Percentiles rank a stretch among this genome's conserved stretches.
phyloP scores from a whole-genome alignment of 2,888 invertebrate genomes.

The Lissocephala sabroskyi region DNA sequence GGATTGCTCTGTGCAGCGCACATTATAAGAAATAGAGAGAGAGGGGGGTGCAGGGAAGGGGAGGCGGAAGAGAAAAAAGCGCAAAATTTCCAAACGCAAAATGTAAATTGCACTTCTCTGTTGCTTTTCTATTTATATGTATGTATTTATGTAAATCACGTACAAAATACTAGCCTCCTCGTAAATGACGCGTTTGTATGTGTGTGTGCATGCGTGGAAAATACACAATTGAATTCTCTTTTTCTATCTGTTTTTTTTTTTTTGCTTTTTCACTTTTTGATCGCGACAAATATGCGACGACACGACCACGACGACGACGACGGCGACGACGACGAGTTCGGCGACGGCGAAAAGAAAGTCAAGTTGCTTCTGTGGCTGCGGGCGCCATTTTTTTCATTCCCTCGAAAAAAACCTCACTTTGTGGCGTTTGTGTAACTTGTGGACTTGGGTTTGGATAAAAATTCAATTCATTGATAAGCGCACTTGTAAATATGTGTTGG shows the following conservation, averaged over 20 bases:
- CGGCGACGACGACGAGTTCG: constrained; percentile 46
- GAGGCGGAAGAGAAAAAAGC: constrained; percentile 65
- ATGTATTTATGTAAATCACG: constrained; percentile 61
- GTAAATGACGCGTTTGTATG: constrained; percentile 33
- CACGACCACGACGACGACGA: constrained; percentile 45
- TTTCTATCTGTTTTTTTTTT: constrained; percentile 29
- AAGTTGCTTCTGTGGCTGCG: constrained; percentile 63
- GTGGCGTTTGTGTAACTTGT: constrained; percentile 41
- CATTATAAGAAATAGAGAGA: too few relatives aligned
- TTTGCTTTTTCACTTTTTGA: constrained; percentile 21
- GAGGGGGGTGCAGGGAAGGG: constrained; percentile 47
- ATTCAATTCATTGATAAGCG: constrained; percentile 56
- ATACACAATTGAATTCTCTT: constrained; percentile 37
- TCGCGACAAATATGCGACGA: constrained; percentile 59
- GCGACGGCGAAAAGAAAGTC: constrained; percentile 59
- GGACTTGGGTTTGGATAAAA: constrained; percentile 22
- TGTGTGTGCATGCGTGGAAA: constrained; percentile 31
- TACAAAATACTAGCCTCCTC: constrained; percentile 63
- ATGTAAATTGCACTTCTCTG: constrained; percentile 66
- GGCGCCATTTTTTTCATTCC: constrained; percentile 69
- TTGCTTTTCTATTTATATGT: constrained; percentile 57
- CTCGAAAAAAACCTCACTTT: constrained; percentile 57
- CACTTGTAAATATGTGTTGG: constrained; percentile 34
- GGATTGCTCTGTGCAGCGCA: too few relatives aligned
- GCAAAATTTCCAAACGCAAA: constrained; percentile 65